phyloP scores from a whole-genome alignment of 2,797 vertebrate species.

The Cuniculus paca region DNA sequence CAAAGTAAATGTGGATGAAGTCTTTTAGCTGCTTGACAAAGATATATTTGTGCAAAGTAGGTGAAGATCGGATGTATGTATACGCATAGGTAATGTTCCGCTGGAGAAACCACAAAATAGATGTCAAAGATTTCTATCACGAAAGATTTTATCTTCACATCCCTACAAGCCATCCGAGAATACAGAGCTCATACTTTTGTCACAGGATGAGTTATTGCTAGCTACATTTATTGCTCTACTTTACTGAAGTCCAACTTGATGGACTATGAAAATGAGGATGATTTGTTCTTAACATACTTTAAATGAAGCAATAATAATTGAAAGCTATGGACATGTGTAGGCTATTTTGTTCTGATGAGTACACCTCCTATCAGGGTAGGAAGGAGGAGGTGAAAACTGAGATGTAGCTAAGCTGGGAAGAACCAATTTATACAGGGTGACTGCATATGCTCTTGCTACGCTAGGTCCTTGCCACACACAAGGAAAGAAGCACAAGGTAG shows the following conservation, averaged over 20 bases:
- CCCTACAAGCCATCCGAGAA: not conserved
- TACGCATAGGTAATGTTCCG: not conserved
- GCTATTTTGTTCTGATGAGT: slow-evolving; percentile 39
- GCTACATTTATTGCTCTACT: not conserved
- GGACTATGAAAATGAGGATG: slow-evolving; percentile 48
- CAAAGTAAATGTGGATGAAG: not conserved
- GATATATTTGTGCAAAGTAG: not conserved
- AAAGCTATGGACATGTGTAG: not conserved
- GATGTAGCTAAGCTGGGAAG: not conserved
- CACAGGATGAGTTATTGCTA: not conserved
- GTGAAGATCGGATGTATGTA: not conserved
- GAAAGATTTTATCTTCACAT: slow-evolving; percentile 12
- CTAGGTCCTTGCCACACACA: not conserved
- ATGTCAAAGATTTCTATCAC: not conserved
- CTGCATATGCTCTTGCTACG: not conserved
- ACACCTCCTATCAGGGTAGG: not conserved
- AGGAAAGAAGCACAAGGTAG: not conserved
- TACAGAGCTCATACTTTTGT: not conserved
- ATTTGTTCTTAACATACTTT: slow-evolving; percentile 29
- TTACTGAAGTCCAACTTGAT: not conserved
- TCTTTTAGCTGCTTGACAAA: not conserved
- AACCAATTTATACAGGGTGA: not conserved
- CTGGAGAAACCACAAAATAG: not conserved
- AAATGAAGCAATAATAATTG: slow-evolving; percentile 37
- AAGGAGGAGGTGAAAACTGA: not conserved